Base-by-base conservation (phyloP, 2,888 invertebrate species). In the Lasioglossum marginatum region DNA sequence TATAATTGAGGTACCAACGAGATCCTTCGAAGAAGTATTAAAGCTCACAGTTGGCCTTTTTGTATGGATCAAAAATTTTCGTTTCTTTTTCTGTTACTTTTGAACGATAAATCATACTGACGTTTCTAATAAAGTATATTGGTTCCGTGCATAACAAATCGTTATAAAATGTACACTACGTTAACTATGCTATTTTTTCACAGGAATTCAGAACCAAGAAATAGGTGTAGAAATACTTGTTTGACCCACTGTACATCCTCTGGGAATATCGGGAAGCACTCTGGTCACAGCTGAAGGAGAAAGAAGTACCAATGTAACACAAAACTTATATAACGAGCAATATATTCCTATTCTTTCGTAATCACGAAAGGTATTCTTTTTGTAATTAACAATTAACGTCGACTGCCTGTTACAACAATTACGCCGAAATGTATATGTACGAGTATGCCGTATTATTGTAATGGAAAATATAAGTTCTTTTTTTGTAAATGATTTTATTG, bases 271-370 rank as follows among this genome's bases (percentile, higher is more conserved):
- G 40, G 52, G n/a, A 4, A 78, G 71, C 60, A 85, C 5, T 48
- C 1, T 23, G 48, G 48, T 70, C 40, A 77, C 40, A 77, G 78
- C 85, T 43, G 57, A 72, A 78, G 45, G 27, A 57, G 52, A n/a
- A 71, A 76, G 60, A 76, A 45, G 23, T 34, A 37, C 23, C 31
- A 63, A 31, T 75, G 40, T 19, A 60, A 16, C 37, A 34, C 19
- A 40, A 45, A 83, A 73, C 23, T 77, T 73, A 31, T 63, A 77
- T 63, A 77, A 71, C 45, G 37, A 83, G 27, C 34, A 76, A 76
- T 63, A 40, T 63, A 43, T 76, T 40, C 16, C 63, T 79, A 60
- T 43, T 71, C 34, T 27, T 37, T 37, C 19, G 14, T 81, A 40
- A 48, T 48, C 10, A n/a, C n/a, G n/a, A n/a, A n/a, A 23, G 57